phyloP scores from a whole-genome alignment of 2,888 invertebrate species.

The Ophion costatus region DNA sequence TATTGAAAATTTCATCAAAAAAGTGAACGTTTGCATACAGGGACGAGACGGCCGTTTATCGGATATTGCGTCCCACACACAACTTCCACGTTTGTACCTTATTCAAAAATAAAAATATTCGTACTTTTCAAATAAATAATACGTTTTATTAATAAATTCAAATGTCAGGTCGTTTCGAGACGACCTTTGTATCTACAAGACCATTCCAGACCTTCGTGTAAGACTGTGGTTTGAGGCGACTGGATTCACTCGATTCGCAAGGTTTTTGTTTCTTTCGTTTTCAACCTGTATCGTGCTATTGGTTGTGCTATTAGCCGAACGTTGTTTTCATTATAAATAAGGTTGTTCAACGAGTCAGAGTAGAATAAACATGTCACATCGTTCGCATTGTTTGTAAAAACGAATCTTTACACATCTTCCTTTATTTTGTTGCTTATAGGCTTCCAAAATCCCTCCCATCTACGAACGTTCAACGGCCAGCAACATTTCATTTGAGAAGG shows the following conservation, averaged over 20 bases:
- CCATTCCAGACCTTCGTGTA: too few species aligned
- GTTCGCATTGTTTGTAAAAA: not conserved
- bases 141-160: too few species aligned
- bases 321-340: too few species aligned
- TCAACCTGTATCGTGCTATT: not conserved
- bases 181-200: too few species aligned
- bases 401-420: not conserved
- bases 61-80: too few species aligned
- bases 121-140: too few species aligned
- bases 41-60: too few species aligned
- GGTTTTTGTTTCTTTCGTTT: not conserved
- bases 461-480: slow-evolving; percentile 80
- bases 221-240: not conserved
- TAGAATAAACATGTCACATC: not conserved
- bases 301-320: not conserved
- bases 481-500: slow-evolving; percentile 82
- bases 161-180: too few species aligned
- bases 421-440: slow-evolving; percentile 70
- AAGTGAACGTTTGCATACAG: too few species aligned
- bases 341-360: not conserved
- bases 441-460: slow-evolving; percentile 82
- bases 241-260: not conserved
- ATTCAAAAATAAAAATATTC: too few species aligned
- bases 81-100: too few species aligned
- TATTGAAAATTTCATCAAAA: too few species aligned